Evolutionary conservation across 2,113 vertebrate species (phyloP).

Genomic region (Mesocricetus auratus): DNA sequence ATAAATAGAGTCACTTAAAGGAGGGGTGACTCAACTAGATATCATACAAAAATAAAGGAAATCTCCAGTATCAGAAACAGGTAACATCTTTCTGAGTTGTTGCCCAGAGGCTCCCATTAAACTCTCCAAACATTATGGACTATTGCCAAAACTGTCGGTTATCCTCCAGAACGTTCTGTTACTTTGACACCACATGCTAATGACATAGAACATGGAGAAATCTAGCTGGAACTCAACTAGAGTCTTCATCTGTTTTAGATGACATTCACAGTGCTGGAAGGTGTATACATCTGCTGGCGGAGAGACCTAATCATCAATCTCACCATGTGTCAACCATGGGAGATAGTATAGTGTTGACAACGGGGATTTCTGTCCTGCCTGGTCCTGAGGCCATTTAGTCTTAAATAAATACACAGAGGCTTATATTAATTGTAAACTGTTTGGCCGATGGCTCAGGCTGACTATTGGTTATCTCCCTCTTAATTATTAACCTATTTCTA

Average conservation of each 20-base stretch:
- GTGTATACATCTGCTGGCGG: background rate
- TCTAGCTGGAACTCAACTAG: background rate
- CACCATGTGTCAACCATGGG: background rate
- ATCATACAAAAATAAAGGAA: background rate
- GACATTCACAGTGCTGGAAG: background rate
- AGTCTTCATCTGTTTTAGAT: background rate
- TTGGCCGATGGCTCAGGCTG: too few species aligned
- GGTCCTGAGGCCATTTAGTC: too few species aligned
- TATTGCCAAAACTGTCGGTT: background rate
- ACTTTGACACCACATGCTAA: background rate
- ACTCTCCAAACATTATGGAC: background rate
- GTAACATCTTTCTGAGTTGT: background rate
- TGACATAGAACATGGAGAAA: background rate
- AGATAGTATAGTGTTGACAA: too few species aligned
- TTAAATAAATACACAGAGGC: too few species aligned
- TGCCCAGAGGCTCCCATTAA: background rate
- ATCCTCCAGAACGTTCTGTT: background rate
- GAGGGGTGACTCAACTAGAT: background rate
- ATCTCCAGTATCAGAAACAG: background rate
- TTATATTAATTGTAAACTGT: too few species aligned
- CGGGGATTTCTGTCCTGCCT: too few species aligned
- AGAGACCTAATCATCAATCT: background rate
- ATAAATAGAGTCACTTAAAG: background rate
- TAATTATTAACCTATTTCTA: too few species aligned
- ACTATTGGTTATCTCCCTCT: too few species aligned